Conservation (phyloP, 2,113 vertebrate species). For the Poecilia latipinna region DNA sequence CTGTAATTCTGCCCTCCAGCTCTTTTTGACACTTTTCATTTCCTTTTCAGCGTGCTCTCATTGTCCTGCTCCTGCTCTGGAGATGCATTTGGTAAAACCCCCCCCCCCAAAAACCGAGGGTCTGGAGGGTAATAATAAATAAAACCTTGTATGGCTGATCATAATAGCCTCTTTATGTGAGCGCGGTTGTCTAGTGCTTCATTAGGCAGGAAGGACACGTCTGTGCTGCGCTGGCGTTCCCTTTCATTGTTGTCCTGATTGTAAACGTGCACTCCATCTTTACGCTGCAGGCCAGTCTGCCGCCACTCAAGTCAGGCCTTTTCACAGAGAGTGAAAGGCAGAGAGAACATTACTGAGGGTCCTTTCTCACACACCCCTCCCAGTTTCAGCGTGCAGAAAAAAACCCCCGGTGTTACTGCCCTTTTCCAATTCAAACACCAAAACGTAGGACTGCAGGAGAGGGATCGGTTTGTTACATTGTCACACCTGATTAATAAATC, state of each 20-base stretch:
- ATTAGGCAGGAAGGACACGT: slow-evolving; percentile 70
- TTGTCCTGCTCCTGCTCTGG: slow-evolving; percentile 40
- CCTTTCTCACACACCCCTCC: slow-evolving; percentile 30
- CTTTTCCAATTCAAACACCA: slow-evolving; percentile 4
- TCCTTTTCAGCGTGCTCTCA: slow-evolving; percentile 50
- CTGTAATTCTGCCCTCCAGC: slow-evolving; percentile 14
- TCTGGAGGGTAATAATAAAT: slow-evolving; percentile 42
- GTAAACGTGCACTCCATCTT: slow-evolving; percentile 71
- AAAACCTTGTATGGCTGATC: slow-evolving; percentile 43
- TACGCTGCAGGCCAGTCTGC: slow-evolving; percentile 48
- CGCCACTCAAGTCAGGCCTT: slow-evolving; percentile 62
- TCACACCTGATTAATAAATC: background rate
- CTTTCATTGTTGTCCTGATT: slow-evolving; percentile 63
- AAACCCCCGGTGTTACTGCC: slow-evolving; percentile 18
- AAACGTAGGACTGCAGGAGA: background rate
- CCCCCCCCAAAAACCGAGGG: background rate
- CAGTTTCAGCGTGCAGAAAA: slow-evolving; percentile 30
- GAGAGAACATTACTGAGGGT: slow-evolving; percentile 10
- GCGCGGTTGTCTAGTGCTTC: slow-evolving; percentile 51
- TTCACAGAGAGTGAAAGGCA: slow-evolving; percentile 61
- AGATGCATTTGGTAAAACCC: slow-evolving; percentile 46
- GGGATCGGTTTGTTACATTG: slow-evolving; percentile 34
- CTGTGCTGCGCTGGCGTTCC: slow-evolving; percentile 31
- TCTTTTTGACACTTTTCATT: slow-evolving; percentile 41
- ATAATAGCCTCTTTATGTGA: slow-evolving; percentile 64